phyloP scores from a whole-genome alignment of 2,797 vertebrate genomes.

The Mus caroli region DNA sequence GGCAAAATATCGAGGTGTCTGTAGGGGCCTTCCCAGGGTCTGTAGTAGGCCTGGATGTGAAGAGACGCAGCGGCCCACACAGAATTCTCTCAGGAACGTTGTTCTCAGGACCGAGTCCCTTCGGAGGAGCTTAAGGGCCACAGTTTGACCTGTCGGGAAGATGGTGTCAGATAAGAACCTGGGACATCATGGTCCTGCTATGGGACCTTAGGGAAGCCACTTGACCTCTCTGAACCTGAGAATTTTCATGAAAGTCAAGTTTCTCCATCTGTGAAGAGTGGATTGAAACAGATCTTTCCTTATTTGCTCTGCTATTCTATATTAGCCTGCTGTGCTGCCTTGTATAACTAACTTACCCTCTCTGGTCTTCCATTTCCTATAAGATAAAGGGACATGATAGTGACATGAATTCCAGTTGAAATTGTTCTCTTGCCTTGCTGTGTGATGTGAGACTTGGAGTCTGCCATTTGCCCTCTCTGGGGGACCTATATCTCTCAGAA shows the following conservation, averaged over 20 bases:
- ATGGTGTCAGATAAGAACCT: not conserved
- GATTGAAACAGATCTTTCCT: not conserved
- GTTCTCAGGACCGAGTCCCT: constrained; percentile 88
- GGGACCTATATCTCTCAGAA: not conserved
- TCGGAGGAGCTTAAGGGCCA: constrained; percentile 94
- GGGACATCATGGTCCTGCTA: too few species aligned
- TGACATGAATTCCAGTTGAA: not conserved
- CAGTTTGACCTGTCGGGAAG: constrained; percentile 87
- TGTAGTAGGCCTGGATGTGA: constrained; percentile 91
- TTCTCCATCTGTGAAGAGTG: not conserved
- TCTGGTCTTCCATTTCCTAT: not conserved
- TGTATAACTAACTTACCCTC: not conserved
- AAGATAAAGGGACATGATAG: not conserved
- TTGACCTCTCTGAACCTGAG: not conserved
- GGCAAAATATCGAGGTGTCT: constrained; percentile 90
- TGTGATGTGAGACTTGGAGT: constrained; percentile 8
- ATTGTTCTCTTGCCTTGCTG: not conserved
- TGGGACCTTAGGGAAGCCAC: not conserved
- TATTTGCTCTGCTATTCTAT: not conserved
- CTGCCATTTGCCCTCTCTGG: not conserved
- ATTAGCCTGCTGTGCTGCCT: not conserved
- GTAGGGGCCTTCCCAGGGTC: constrained; percentile 91
- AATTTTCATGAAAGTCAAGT: not conserved
- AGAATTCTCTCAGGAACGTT: constrained; percentile 94
- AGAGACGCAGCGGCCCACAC: constrained; percentile 93